phyloP scores from a whole-genome alignment of 1,140 invertebrate species.

The Phenacoccus solenopsis region DNA sequence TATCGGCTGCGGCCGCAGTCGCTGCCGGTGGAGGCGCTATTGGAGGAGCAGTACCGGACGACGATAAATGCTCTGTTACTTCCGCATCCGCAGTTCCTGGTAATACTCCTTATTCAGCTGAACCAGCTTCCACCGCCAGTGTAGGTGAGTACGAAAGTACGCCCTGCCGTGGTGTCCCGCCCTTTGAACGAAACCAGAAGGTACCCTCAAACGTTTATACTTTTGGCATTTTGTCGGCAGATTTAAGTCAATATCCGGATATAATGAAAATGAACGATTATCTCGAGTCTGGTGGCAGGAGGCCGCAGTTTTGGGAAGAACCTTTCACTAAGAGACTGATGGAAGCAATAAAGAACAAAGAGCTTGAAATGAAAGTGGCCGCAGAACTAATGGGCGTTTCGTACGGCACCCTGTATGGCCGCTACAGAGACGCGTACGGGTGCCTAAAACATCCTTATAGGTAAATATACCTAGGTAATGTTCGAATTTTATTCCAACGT shows the following conservation, averaged over 20 bases:
- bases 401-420: slow-evolving; percentile 74
- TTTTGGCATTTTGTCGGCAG: slow-evolving; percentile 22
- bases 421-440: slow-evolving; percentile 75
- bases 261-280: slow-evolving; percentile 81
- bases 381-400: slow-evolving; percentile 75
- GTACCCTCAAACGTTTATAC: background rate
- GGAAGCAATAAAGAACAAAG: slow-evolving; percentile 78
- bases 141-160: background rate
- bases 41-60: background rate
- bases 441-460: slow-evolving; percentile 67
- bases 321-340: slow-evolving; percentile 66
- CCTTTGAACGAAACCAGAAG: too few relatives aligned
- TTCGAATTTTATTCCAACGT: too few relatives aligned
- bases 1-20: background rate
- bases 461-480: slow-evolving; percentile 33
- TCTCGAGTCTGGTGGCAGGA: slow-evolving; percentile 57
- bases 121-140: background rate
- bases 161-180: too few relatives aligned
- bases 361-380: slow-evolving; percentile 86
- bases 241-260: slow-evolving; percentile 44
- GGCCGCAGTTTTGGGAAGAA: slow-evolving; percentile 86
- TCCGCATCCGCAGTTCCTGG: slow-evolving; percentile 5
- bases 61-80: slow-evolving; percentile 9
- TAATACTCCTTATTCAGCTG: slow-evolving; percentile 6
- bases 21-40: background rate